Conservation (phyloP, 2,797 vertebrate species). For the Galagoides demidoff region DNA sequence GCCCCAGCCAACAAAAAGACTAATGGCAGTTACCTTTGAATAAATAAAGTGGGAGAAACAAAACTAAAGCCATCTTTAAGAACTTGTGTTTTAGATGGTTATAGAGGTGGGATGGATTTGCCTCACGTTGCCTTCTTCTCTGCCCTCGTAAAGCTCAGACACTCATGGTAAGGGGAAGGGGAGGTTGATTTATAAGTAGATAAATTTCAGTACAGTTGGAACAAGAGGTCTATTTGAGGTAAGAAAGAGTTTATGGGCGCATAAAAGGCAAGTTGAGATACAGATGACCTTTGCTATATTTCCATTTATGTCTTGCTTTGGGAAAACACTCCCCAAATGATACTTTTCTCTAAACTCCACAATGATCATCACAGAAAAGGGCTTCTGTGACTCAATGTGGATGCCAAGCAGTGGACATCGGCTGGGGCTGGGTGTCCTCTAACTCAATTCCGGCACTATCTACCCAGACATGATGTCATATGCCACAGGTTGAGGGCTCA, state of each 20-base stretch:
- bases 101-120: neutral
- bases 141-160: neutral
- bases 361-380: neutral
- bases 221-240: neutral
- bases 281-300: slow-evolving; percentile 29
- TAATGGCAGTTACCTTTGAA: neutral
- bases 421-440: neutral
- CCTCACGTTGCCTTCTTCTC: neutral
- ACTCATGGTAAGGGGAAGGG: neutral
- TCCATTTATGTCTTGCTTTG: neutral
- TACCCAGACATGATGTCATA: neutral
- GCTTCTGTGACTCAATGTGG: neutral
- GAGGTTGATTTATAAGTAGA: neutral
- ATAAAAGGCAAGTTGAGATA: neutral
- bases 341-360: neutral
- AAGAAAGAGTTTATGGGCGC: neutral
- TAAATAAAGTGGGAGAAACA: neutral
- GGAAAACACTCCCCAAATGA: neutral
- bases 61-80: neutral
- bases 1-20: neutral
- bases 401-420: neutral
- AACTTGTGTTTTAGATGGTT: neutral
- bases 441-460: neutral
- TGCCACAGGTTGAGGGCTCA: neutral
- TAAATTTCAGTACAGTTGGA: neutral